These are phyloP conservation scores for Sebastes flavidus DNA, from an alignment of 2,797 vertebrate genomes.

Conservation along the genomic window DNA sequence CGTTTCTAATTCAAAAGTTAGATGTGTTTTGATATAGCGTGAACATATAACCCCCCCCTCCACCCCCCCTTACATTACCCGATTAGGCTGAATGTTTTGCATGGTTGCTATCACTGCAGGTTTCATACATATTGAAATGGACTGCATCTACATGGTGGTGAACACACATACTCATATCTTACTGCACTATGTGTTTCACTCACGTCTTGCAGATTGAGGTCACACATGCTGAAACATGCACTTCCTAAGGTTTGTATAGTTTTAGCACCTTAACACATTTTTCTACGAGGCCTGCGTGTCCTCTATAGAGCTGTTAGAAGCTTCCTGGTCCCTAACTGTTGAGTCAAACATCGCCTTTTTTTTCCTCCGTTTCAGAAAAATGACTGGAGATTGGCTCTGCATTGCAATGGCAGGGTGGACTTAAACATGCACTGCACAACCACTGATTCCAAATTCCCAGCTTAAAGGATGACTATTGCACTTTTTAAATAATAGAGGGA, in stretches of 20 bases:
- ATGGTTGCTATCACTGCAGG: constrained; percentile 61
- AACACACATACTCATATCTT: constrained; percentile 21
- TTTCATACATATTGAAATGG: constrained; percentile 67
- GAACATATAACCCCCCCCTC: constrained; percentile 16
- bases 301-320: not conserved
- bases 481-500: constrained; percentile 32
- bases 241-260: constrained; percentile 12
- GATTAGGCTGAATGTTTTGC: constrained; percentile 64
- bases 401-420: not conserved
- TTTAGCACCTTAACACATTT: constrained; percentile 10
- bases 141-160: constrained; percentile 21
- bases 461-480: constrained; percentile 16
- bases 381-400: not conserved
- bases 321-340: not conserved
- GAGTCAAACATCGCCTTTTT: not conserved
- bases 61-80: constrained; percentile 37
- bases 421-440: not conserved
- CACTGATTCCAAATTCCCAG: not conserved
- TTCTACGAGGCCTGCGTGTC: not conserved
- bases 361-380: not conserved
- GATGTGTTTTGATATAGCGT: constrained; percentile 68
- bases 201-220: constrained; percentile 65
- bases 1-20: constrained; percentile 62
- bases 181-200: constrained; percentile 36
- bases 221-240: constrained; percentile 53